Base-by-base conservation (phyloP, 2,797 vertebrate species). In the Pterois miles region DNA sequence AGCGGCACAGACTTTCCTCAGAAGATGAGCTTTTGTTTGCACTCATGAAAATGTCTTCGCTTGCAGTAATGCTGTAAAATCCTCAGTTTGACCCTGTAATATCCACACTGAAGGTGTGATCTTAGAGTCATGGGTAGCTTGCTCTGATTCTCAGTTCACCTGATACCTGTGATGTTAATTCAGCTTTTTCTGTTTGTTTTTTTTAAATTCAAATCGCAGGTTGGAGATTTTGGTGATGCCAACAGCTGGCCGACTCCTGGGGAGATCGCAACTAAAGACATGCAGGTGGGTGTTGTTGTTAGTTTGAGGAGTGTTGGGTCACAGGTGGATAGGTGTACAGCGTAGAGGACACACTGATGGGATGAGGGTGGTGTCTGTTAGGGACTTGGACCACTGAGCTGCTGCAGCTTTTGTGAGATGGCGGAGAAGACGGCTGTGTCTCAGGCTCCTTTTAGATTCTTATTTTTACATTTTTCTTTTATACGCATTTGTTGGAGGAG, bases 191-290 rank as follows among this genome's bases (percentile, higher is more conserved):
- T n/a, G n/a, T 73, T 1, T 68, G 20, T 13, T 22, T 20, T 1
- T 23, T 54, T 3, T n/a, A n/a, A n/a, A n/a, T n/a, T n/a, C n/a
- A n/a, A 6, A 0, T 52, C 66, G 53, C 86, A 99, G 98, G 98
- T 99, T 80, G 97, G 98, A 85, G 98, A 99, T 89, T 99, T 99
- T 0, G 97, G 96, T 57, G 98, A 99, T 93, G 93, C 98, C n/a
- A 98, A 96, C 89, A 99, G 97, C 84, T 99, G 98, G 98, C 98
- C 98, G 0, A 99, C 98, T 38, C 98, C 98, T 20, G 98, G 98
- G 85, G 98, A 99, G 93, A 99, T 99, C 31, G 98, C 98, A 34
- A 97, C 98, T 31, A 99, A 99, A 92, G 98, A 97, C 22, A 91
- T 96, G 68, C 97, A 98, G 98, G 98, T 99, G 89, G 91, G 87